Evolutionary conservation across 2,113 vertebrate genomes (phyloP).

Genomic region (Rynchops niger): DNA sequence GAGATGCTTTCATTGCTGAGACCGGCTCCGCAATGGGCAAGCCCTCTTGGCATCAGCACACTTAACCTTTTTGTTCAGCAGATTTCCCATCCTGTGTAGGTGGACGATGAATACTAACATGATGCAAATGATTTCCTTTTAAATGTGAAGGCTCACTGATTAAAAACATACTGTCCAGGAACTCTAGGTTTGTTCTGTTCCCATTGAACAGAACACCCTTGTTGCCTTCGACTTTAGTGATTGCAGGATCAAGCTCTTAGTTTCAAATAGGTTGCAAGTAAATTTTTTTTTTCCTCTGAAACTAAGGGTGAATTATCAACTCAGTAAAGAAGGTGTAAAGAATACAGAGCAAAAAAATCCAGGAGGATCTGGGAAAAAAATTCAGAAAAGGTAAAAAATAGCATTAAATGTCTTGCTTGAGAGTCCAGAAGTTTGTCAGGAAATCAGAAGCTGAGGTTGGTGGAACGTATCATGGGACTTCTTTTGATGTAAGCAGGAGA

Average conservation of each 20-base stretch:
- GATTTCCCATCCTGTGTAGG: slow-evolving; percentile 31
- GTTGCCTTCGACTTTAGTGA: not conserved
- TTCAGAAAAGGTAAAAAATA: not conserved
- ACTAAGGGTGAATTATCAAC: not conserved
- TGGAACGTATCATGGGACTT: not conserved
- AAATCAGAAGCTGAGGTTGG: not conserved
- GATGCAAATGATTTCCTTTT: slow-evolving; percentile 25
- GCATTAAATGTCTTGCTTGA: not conserved
- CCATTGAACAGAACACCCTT: not conserved
- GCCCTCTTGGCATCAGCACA: slow-evolving; percentile 19
- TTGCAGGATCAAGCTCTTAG: not conserved
- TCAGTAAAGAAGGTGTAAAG: not conserved
- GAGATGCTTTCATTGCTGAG: not conserved
- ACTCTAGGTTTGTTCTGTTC: not conserved
- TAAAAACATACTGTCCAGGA: not conserved
- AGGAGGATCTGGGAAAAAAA: not conserved
- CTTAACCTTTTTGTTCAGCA: not conserved
- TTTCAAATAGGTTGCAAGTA: not conserved
- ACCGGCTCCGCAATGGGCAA: not conserved
- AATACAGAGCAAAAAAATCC: not conserved
- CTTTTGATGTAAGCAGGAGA: not conserved
- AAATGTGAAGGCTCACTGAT: not conserved
- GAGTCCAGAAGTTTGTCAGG: not conserved
- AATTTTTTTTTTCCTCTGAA: not conserved
- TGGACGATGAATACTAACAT: slow-evolving; percentile 33